phyloP scores from a whole-genome alignment of 2,888 invertebrate species.

The Hecatera dysodea region DNA sequence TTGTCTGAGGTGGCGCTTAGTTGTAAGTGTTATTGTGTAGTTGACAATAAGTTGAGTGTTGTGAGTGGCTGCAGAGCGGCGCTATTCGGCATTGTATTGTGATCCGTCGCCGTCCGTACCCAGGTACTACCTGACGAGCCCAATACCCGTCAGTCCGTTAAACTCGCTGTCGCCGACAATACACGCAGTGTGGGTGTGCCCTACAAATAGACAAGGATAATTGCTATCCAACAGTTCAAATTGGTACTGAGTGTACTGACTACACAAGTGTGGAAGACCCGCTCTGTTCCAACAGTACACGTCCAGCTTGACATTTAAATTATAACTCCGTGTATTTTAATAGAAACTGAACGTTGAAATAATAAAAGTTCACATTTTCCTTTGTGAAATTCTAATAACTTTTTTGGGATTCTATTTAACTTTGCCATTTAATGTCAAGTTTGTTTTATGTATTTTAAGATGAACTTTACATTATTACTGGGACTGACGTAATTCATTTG shows the following conservation, averaged over 20 bases:
- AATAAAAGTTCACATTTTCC: constrained; percentile 29
- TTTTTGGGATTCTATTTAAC: constrained; percentile 32
- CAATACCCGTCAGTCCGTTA: constrained; percentile 69
- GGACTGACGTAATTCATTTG: constrained; percentile 9
- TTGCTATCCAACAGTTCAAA: constrained; percentile 65
- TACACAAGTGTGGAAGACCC: constrained; percentile 23
- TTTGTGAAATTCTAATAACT: constrained; percentile 28
- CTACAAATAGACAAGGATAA: constrained; percentile 68
- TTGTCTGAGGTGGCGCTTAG: constrained; percentile 84
- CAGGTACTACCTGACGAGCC: constrained; percentile 70
- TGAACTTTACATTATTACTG: not conserved
- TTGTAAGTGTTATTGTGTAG: constrained; percentile 75
- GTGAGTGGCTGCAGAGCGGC: constrained; percentile 74
- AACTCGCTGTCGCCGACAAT: constrained; percentile 73
- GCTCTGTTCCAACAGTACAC: constrained; percentile 9
- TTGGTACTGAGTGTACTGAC: constrained; percentile 48
- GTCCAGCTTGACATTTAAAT: constrained; percentile 23
- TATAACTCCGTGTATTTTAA: constrained; percentile 19
- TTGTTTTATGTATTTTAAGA: constrained; percentile 14
- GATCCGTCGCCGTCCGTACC: constrained; percentile 34
- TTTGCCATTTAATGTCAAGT: constrained; percentile 32
- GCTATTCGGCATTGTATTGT: constrained; percentile 67
- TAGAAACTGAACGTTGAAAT: constrained; percentile 21
- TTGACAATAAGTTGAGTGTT: constrained; percentile 74
- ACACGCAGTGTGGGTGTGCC: constrained; percentile 74